Base-by-base conservation (phyloP, 2,113 vertebrate species). In the Nesospiza acunhae region DNA sequence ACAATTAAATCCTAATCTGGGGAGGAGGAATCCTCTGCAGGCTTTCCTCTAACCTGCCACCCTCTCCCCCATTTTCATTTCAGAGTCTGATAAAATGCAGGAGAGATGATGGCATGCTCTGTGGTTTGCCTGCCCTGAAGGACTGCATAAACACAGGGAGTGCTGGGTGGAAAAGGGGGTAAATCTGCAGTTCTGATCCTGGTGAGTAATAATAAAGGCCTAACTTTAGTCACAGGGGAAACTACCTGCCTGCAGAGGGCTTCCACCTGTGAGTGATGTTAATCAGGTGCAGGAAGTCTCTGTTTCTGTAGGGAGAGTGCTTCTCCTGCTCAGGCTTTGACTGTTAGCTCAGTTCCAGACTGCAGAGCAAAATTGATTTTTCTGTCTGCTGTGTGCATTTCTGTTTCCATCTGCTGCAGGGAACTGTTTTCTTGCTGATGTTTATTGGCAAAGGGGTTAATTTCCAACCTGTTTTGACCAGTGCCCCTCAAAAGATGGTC, bases 1-100 rank as follows among this genome's bases (percentile, higher is more conserved):
- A 96, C 73, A 96, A 96, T 96, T 97, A 97, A 96, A 96, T 96
- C 92, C 84, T 95, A 93, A 98, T 94, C 97, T 96, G 75, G 47
- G 75, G 33, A 94, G 66, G 60, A 84, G 21, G 64, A 85, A 91
- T 70, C 66, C 93, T 96, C 93, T 69, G 58, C 77, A 94, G 93
- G 78, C 44, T 94, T 89, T 56, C 49, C 19, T 50, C 30, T 27
- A 76, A 82, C 59, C 58, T 70, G 11, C 46, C 0, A 0, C 53
- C 18, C 20, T 81, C 46, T 78, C 37, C 44, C 14, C 20, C 1
- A 0, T 62, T 90, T 81, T 87, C 33, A 56, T 92, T 73, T 80
- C 52, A 53, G 66, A 95, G 44, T 44, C 53, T 52, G 68, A 88
- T 55, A 44, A 74, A 89, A 80, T 20, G 30, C 60, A 62, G 68